A percentile compares a stretch with the other conserved stretches of the same genome.
Evolutionary conservation across 2,113 vertebrate species (phyloP).

Genomic region (Sapayoa aenigma): DNA sequence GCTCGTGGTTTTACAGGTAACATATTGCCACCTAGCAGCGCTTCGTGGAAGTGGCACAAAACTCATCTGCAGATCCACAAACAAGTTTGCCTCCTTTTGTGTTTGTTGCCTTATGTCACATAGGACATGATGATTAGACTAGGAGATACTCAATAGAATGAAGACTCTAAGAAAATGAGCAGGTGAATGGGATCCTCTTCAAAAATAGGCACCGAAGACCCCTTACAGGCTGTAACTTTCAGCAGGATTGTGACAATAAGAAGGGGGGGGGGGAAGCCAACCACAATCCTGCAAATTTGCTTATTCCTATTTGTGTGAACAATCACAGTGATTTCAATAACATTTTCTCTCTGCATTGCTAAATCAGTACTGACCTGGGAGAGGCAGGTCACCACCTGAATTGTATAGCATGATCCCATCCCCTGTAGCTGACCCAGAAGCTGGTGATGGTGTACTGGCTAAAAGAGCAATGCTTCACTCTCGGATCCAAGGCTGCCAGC

Average conservation of each 20-base stretch:
- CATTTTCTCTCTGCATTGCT: neutral
- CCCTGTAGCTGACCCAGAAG: neutral
- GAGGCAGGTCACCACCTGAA: neutral
- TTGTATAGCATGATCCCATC: neutral
- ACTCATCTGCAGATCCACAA: neutral
- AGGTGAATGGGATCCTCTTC: neutral
- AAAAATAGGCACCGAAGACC: neutral
- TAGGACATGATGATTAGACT: fast-evolving
- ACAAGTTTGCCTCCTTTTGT: neutral
- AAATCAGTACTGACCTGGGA: neutral
- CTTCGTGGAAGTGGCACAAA: neutral
- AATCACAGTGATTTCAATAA: neutral
- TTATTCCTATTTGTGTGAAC: neutral
- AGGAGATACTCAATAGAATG: neutral
- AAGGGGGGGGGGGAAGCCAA: too few species aligned
- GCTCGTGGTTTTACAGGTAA: neutral
- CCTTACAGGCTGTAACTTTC: neutral
- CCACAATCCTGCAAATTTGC: neutral
- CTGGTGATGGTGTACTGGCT: neutral
- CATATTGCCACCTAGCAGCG: conserved; percentile 65
- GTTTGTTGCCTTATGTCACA: neutral
- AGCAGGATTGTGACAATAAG: neutral
- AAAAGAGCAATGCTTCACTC: neutral
- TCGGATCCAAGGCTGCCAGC: neutral
- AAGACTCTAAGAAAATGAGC: neutral